These are phyloP conservation scores for Schizotus pectinicornis DNA, from an alignment of 2,888 invertebrate genomes.

Conservation along the genomic window DNA sequence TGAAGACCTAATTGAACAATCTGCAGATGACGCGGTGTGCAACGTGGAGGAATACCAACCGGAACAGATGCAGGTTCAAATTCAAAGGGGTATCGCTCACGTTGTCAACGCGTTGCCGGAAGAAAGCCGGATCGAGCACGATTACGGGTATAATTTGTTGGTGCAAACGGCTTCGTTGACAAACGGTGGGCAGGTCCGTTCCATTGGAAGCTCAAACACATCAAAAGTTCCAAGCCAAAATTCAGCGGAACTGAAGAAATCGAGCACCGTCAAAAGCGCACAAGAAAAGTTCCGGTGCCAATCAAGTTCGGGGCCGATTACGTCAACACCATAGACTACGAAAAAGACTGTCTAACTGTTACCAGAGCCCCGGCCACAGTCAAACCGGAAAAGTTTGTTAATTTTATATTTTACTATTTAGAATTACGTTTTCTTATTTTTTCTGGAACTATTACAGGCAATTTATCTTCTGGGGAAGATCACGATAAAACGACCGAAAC, in stretches of 20 bases:
- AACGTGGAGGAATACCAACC: constrained; percentile 52
- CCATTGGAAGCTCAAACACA: constrained; percentile 76
- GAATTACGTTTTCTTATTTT: too few species aligned
- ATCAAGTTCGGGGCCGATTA: constrained; percentile 16
- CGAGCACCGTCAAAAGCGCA: constrained; percentile 38
- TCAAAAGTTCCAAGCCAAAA: constrained; percentile 34
- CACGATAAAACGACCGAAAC: too few species aligned
- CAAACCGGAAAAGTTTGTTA: too few species aligned
- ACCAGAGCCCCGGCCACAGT: not conserved
- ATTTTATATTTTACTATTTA: too few species aligned
- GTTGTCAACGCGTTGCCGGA: constrained; percentile 67
- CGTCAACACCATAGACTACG: not conserved
- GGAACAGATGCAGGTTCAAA: constrained; percentile 51
- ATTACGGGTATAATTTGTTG: constrained; percentile 73
- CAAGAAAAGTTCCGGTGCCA: constrained; percentile 39
- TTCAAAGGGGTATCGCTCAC: constrained; percentile 54
- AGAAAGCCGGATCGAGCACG: constrained; percentile 59
- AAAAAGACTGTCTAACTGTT: not conserved
- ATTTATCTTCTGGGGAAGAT: too few species aligned
- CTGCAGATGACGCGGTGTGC: constrained; percentile 1
- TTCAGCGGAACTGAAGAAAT: constrained; percentile 54
- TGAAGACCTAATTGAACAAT: constrained; percentile 1
- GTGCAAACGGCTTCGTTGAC: constrained; percentile 52
- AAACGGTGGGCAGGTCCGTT: constrained; percentile 80
- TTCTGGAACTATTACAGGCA: too few species aligned